Base-by-base conservation (phyloP, 2,113 vertebrate genomes). In the Etia nguti region DNA sequence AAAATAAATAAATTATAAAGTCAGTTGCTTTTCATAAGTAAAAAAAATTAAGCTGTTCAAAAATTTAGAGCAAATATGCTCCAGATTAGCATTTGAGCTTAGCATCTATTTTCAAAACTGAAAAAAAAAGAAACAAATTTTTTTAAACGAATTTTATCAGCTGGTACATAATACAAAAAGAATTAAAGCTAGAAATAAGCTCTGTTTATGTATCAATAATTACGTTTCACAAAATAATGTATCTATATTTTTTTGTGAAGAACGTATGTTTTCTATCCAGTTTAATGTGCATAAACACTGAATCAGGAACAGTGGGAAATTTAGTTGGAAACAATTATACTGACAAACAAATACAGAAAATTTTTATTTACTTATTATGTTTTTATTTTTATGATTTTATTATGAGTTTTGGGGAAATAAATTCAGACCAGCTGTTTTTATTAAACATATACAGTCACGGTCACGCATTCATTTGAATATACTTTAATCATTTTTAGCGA, bases 401-500 rank as follows among this genome's bases (percentile, higher is more conserved):
- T 7, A 50, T 4, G 1, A 75, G 24, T 75, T 75, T 68, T 31
- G 6, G 24, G 15, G 6, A 77, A 31, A 50, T 31, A 48, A 48
- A 29, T 48, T 50, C 26, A 13, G 16, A 77, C 4, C 10, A 77
- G 52, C 52, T n/a, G 52, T 46, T 46, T 43, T 46, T 46, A 13
- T 0, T 70, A 43, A 70, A 24, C 8, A 70, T 22, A 73, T 70
- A 24, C n/a, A 70, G 12, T 68, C 36, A 41, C 0, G 0, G 7
- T 43, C 13, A 0, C 4, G n/a, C 3, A 0, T 73, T 73, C 8
- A 3, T 73, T 73, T 48, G 9, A 34, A n/a, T 1, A 7, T 11
- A 31, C 43, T 31, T 50, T 31, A 20, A 48, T 75, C 4, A 18
- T 1, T 18, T 50, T 77, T n/a, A n/a, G 7, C 8, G 11, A 52